Conservation (phyloP, 2,113 vertebrate genomes). For the Guaruba guarouba region DNA sequence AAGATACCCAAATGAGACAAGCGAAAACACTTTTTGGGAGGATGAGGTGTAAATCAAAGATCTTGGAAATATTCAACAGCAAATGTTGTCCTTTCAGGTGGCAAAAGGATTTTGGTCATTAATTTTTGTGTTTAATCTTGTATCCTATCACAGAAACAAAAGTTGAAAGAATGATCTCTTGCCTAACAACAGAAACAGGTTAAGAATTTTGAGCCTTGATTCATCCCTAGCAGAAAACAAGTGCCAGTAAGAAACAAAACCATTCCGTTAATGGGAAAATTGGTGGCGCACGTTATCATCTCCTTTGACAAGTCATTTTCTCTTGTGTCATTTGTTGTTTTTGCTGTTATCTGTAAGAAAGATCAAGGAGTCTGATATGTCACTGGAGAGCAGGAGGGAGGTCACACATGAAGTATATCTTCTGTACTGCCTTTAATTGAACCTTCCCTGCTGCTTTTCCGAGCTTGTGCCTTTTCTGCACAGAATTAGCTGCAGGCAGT, state of each 20-base stretch:
- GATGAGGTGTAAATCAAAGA: neutral
- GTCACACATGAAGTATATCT: neutral
- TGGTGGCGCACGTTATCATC: neutral
- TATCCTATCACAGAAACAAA: neutral
- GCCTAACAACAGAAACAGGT: neutral
- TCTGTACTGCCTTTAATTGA: constrained; percentile 3
- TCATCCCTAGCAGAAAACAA: neutral
- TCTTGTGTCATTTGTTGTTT: neutral
- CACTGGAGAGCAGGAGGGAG: neutral
- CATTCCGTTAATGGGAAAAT: neutral
- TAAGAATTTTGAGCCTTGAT: neutral
- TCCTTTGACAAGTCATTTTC: constrained; percentile 3
- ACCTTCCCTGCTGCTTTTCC: constrained; percentile 18
- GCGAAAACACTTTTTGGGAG: neutral
- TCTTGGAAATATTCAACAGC: neutral
- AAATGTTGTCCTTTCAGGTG: neutral
- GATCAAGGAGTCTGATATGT: constrained; percentile 22
- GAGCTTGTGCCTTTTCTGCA: neutral
- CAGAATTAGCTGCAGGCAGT: neutral
- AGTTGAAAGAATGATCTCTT: neutral
- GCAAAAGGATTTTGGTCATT: neutral
- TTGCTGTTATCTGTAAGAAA: constrained; percentile 7
- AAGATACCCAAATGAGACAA: neutral
- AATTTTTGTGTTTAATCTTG: neutral
- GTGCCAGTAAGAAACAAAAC: neutral